Conservation (phyloP, 2,113 vertebrate genomes). For the Sialia sialis region DNA sequence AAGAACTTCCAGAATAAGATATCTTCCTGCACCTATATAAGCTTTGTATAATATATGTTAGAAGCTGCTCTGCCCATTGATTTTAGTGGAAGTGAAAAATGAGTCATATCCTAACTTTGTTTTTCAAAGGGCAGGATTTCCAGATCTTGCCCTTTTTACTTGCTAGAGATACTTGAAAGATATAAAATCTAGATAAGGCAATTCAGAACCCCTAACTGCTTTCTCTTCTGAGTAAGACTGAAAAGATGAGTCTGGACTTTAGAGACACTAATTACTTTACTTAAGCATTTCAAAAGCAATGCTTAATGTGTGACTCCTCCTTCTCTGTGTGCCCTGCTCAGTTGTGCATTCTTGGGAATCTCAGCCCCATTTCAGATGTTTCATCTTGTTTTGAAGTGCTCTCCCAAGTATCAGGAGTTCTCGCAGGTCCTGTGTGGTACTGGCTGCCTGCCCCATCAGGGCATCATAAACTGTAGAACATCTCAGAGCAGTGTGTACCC, state of each 20-base stretch:
- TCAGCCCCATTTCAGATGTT: background rate
- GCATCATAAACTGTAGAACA: background rate
- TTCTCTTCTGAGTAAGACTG: background rate
- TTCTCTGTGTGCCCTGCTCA: background rate
- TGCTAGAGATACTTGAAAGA: background rate
- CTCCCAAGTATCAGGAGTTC: background rate
- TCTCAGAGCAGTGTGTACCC: background rate
- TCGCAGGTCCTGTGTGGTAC: background rate
- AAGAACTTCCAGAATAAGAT: background rate
- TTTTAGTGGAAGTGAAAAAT: background rate
- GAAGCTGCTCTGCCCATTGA: background rate
- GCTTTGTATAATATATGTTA: background rate
- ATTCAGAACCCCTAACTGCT: background rate
- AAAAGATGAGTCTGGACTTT: background rate
- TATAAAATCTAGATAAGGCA: background rate
- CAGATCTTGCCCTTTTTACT: conserved; percentile 10
- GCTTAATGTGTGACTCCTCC: background rate
- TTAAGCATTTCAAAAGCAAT: background rate
- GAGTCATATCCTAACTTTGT: background rate
- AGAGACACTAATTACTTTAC: background rate
- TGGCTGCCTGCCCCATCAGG: background rate
- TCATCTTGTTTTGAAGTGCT: background rate
- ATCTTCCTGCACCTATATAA: background rate
- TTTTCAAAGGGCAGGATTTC: background rate
- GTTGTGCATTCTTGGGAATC: background rate